phyloP scores from a whole-genome alignment of 1,140 invertebrate species.

The Caerostris extrusa region DNA sequence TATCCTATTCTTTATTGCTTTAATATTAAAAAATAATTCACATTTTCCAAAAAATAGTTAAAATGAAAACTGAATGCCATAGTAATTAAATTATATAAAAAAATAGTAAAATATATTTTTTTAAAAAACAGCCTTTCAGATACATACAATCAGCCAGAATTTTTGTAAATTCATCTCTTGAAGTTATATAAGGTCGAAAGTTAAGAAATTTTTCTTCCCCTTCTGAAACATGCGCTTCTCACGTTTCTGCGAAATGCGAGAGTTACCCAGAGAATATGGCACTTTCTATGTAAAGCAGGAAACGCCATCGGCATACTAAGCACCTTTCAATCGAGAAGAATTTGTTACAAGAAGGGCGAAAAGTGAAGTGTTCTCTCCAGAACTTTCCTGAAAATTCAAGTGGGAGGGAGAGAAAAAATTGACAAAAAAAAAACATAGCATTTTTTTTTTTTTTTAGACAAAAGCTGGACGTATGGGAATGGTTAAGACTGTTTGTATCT shows the following conservation, averaged over 20 bases:
- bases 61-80: no score
- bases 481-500: neutral
- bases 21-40: no score
- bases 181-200: slow-evolving; percentile 9
- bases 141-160: no score
- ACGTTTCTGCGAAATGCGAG: slow-evolving; percentile 50
- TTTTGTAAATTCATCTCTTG: no score
- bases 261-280: slow-evolving; percentile 41
- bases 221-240: neutral
- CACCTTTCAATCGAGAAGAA: slow-evolving; percentile 40
- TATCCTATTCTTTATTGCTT: no score
- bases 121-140: no score
- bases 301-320: slow-evolving; percentile 46
- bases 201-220: neutral
- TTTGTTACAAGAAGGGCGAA: neutral
- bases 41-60: no score
- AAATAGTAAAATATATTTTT: no score
- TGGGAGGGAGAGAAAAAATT: neutral
- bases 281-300: slow-evolving; percentile 69
- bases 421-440: neutral
- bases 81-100: no score
- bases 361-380: neutral
- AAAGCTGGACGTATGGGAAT: neutral
- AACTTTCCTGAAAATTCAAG: neutral
- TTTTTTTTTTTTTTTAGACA: neutral